Base-by-base conservation (phyloP, 1,140 invertebrate genomes). In the Littorina saxatilis region DNA sequence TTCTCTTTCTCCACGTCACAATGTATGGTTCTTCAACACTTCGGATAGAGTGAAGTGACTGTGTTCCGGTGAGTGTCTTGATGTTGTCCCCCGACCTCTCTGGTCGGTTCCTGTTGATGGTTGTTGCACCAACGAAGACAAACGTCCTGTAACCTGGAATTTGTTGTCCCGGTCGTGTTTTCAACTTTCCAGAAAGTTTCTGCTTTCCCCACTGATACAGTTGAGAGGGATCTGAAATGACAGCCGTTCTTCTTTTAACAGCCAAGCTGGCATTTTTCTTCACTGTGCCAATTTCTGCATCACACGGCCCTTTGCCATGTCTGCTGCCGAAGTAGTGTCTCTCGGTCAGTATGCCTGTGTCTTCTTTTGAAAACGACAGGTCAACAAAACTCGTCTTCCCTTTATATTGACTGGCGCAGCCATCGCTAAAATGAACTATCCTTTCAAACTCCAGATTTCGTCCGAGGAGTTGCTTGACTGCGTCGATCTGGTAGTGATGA, bases 281-380 rank as follows among this genome's bases (percentile, higher is more conserved):
- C 7, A 85, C 27, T 23, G 85, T 83, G 29, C 82, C 85, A 29
- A 82, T 63, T 43, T 83, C 85, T 2, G 79, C 80, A 79, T 86
- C 85, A 74, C 82, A 83, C 55, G 83, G 83, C 3, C 83, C 85
- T 50, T 86, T 86, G 2, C 85, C 85, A 74, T 86, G 85, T 15
- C 85, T 15, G 37, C 63, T 82, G 15, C 80, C 85, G 80, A 85
- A 86, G 32, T 80, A 85, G 35, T 85, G 83, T 40, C 81, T 82
- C 40, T 86, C 81, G 32, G 40, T 43, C 32, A 35, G 52, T 43
- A 84, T 40, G 20, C 85, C 85, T 52, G 76, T 66, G 27, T 84
- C 83, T 27, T 32, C 29, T 40, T 66, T 32, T 9, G 37, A 35
- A 35, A 43, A 40, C 20, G 81, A 68, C 47, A 70, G 27, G 47